Evolutionary conservation across 1,140 invertebrate genomes (phyloP), one percentile per base, ranked within the genome.

Genomic region (Lordiphosa collinella): DNA sequence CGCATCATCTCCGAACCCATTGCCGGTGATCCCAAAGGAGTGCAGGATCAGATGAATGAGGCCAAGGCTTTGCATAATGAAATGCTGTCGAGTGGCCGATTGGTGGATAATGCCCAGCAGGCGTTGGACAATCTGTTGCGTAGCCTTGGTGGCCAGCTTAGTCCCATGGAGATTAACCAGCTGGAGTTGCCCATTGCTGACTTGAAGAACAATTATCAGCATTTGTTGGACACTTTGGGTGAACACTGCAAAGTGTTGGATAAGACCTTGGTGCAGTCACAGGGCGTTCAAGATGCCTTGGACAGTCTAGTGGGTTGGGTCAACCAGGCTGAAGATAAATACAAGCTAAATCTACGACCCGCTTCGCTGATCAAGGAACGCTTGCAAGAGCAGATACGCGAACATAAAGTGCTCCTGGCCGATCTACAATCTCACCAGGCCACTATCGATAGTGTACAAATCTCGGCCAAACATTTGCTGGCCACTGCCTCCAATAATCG

Each of bases 231-330:
- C 57, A 92, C 93, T 1, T 89, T 97, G 9, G 92, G 92, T 8
- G 93, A 95, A 4, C 93, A 95, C n/a, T 97, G 96, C 75, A 93
- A 95, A 63, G 92, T 94, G 36, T 89, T 99, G 38, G 96, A 98
- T 69, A 95, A 94, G 0, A 96, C 96, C 0, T 90, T 98, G 29
- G 93, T 97, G 4, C 96, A 98, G 88, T 96, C 96, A 48, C 97
- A 98, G 90, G 96, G 96, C n/a, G 94, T 98, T 8, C 95, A 98
- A 87, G 96, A 98, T 88, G 96, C 96, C 6, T 90, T 98, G 0
- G 96, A 98, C 75, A 92, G 94, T 47, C 91, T 98, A 6, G 92
- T 95, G 4, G 89, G 91, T 40, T 98, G 97, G 97, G 90, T 98
- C 29, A 94, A 94, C 57, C 93, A 94, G 64, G 94, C 94, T 6